Conservation (phyloP, 1,140 invertebrate species). For the Zelostemma sp. region DNA sequence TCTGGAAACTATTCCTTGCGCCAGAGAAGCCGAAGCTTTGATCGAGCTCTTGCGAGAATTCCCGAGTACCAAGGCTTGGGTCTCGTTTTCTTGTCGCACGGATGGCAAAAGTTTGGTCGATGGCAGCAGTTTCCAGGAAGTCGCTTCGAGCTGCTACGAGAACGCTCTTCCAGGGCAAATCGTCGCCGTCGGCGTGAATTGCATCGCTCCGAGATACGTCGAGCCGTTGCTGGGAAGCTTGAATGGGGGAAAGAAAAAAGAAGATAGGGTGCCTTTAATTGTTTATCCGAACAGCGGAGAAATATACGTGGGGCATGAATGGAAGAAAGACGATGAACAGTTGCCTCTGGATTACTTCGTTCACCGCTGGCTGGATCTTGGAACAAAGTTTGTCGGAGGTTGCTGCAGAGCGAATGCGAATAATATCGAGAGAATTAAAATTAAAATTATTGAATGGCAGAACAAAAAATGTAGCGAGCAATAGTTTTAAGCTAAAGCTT, state of each 20-base stretch:
- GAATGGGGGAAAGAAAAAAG: conserved; percentile 61
- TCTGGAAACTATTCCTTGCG: conserved; percentile 90
- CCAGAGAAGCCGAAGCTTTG: conserved; percentile 84
- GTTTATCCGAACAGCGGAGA: conserved; percentile 84
- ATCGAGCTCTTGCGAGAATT: conserved; percentile 82
- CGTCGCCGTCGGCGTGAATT: conserved; percentile 89
- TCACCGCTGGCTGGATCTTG: conserved; percentile 77
- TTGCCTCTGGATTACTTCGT: conserved; percentile 74
- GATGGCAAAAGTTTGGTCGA: conserved; percentile 77
- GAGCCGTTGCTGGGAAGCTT: no score
- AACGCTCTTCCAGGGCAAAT: conserved; percentile 74
- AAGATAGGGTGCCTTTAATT: conserved; percentile 70
- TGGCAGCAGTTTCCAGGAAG: conserved; percentile 80
- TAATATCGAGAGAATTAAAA: conserved; percentile 73
- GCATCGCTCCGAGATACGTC: no score
- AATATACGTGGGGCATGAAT: conserved; percentile 71
- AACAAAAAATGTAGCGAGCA: no score
- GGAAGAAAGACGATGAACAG: conserved; percentile 72
- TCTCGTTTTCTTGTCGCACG: conserved; percentile 85
- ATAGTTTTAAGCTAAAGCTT: no score
- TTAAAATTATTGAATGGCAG: conserved; percentile 59
- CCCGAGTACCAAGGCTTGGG: conserved; percentile 81
- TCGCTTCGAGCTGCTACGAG: conserved; percentile 75
- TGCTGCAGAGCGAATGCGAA: conserved; percentile 80
- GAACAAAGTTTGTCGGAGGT: conserved; percentile 82